These are phyloP conservation scores for Cephalotes varians DNA, from an alignment of 2,888 invertebrate genomes.

Conservation along the genomic window DNA sequence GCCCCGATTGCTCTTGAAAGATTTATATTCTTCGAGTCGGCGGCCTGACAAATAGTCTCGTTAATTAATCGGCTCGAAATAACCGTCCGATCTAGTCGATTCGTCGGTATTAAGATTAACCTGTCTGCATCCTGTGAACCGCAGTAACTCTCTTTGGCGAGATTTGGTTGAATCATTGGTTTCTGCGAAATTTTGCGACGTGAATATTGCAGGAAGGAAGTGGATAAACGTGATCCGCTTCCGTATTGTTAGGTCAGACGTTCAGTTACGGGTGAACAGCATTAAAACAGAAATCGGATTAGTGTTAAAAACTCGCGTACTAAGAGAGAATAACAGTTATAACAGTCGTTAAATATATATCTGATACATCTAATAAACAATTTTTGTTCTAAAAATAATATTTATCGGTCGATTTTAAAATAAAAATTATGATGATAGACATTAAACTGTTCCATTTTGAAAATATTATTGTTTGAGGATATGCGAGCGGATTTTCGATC, in stretches of 20 bases:
- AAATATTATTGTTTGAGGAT: background rate
- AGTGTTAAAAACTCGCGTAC: background rate
- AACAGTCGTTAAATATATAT: background rate
- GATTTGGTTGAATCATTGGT: background rate
- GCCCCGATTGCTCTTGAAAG: constrained; percentile 49
- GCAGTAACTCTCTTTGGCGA: background rate
- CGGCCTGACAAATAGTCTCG: constrained; percentile 67
- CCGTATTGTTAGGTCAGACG: background rate
- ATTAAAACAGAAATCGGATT: background rate
- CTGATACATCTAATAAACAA: background rate
- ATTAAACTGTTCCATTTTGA: background rate
- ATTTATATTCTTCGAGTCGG: constrained; percentile 59
- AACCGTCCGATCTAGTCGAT: constrained; percentile 52
- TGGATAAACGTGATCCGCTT: background rate
- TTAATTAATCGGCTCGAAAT: constrained; percentile 74
- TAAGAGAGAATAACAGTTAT: background rate
- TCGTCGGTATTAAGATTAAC: constrained; percentile 41
- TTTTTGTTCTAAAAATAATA: background rate
- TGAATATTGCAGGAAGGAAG: constrained; percentile 5
- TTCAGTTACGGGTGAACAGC: background rate
- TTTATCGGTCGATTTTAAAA: background rate
- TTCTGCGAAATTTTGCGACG: constrained; percentile 9
- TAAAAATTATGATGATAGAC: background rate
- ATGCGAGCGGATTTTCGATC: background rate
- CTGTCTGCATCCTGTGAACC: constrained; percentile 24